Base-by-base conservation (phyloP, 2,888 invertebrate species). In the Cantharis nigra region DNA sequence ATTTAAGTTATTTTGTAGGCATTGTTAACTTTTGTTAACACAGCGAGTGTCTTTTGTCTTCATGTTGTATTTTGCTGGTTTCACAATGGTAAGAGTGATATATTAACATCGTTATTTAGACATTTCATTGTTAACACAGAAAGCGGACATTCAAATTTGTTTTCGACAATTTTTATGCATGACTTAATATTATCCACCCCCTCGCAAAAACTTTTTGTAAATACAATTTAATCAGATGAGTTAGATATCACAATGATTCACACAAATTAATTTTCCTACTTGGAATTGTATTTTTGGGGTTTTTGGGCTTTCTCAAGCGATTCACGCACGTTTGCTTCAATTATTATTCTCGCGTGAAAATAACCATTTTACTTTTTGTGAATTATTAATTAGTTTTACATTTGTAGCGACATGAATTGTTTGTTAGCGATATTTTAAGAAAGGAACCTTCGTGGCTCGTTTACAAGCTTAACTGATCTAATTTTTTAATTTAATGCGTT, bases 71-170 rank as follows among this genome's bases (percentile, higher is more conserved):
- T 78, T 78, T 72, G 49, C 75, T 75, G 78, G 72, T 78, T 70
- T 72, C 71, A 70, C 70, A 78, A 78, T 78, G 75, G 75, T 78
- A 75, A 74, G 33, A 75, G 26, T 78, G 78, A 78, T 71, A 75
- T 78, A 78, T 75, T 75, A 78, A 23, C 65, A 18, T 75, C 78
- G 70, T 78, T 78, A 78, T 78, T 78, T 78, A 78, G 75, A 78
- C 69, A 72, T 72, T 71, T 72, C 72, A 71, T 74, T 78, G 75
- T 78, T 67, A 67, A 67, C 65, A 75, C 70, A 77, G 70, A 77
- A 71, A 28, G 71, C 63, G 71, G 30, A 67, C 63, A 74, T 74
- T 77, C 74, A 77, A 77, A 77, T 77, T 77, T 74, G 77, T 77
- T 74, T 74, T 74, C 63, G 69, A 67, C 74, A 64, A 77, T 74